These are phyloP conservation scores for Hippocampus mohnikei DNA, from an alignment of 2,113 vertebrate species.

Conservation along the genomic window DNA sequence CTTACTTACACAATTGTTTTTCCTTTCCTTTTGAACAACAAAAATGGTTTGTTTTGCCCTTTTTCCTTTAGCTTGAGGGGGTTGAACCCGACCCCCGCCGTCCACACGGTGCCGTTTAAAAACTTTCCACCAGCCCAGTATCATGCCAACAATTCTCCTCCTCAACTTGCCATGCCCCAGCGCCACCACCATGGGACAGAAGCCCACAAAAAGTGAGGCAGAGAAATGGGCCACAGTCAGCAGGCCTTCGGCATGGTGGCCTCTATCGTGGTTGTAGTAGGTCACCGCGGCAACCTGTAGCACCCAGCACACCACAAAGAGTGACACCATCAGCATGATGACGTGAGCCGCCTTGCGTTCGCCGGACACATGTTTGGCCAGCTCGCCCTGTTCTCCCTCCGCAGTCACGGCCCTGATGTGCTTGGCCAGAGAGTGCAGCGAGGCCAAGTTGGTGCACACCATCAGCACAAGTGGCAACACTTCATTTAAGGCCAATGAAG, in stretches of 20 bases:
- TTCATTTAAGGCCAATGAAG: constrained; percentile 73
- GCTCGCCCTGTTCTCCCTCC: constrained; percentile 26
- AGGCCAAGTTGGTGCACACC: constrained; percentile 69
- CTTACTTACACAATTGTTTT: constrained; percentile 29
- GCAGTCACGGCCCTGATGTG: constrained; percentile 67
- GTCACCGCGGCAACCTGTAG: constrained; percentile 75
- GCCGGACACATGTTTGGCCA: constrained; percentile 55
- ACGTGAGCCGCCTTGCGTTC: constrained; percentile 74
- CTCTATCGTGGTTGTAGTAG: constrained; percentile 74
- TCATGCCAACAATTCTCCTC: constrained; percentile 52
- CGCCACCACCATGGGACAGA: constrained; percentile 76
- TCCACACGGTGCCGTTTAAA: constrained; percentile 19
- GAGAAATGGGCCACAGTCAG: constrained; percentile 75
- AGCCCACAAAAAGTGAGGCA: constrained; percentile 73
- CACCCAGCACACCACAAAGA: constrained; percentile 75
- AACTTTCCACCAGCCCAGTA: constrained; percentile 34
- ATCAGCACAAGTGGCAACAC: constrained; percentile 71
- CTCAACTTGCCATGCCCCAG: constrained; percentile 75
- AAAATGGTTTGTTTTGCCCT: constrained; percentile 32
- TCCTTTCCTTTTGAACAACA: constrained; percentile 31
- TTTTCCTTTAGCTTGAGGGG: constrained; percentile 10
- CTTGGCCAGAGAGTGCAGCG: constrained; percentile 66
- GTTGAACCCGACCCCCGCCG: not conserved
- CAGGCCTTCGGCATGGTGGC: constrained; percentile 61
- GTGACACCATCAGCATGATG: constrained; percentile 68